These are phyloP conservation scores for Helobdella robusta DNA, from an alignment of 2,888 invertebrate genomes.

Conservation along the genomic window DNA sequence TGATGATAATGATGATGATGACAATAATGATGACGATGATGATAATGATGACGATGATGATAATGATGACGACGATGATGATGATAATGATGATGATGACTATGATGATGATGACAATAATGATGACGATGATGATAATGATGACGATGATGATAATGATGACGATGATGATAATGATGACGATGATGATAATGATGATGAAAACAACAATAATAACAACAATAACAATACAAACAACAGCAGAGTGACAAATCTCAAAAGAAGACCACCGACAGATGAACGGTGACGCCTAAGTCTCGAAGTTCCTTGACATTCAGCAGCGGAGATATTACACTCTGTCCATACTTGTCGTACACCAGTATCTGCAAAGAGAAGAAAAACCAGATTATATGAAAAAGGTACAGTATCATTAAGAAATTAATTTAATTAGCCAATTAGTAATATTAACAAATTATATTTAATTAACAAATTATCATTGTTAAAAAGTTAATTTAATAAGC, in stretches of 20 bases:
- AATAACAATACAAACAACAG: no score
- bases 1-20: conserved; percentile 15
- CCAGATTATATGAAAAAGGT: conserved; percentile 1
- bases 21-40: conserved; percentile 17
- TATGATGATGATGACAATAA: conserved; percentile 11
- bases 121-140: conserved; percentile 20
- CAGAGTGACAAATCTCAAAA: neutral
- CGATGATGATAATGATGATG: conserved; percentile 6
- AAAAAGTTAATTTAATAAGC: no score
- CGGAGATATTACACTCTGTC: conserved; percentile 96
- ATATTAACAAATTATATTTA: neutral
- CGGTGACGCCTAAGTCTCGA: conserved; percentile 86
- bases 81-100: no score
- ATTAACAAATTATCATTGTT: neutral
- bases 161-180: conserved; percentile 15
- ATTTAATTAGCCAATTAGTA: neutral
- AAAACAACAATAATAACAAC: neutral
- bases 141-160: conserved; percentile 18
- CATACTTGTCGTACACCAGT: conserved; percentile 84
- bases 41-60: conserved; percentile 20
- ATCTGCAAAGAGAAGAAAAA: conserved; percentile 60
- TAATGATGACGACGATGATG: conserved; percentile 5
- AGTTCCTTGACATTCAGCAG: conserved; percentile 88
- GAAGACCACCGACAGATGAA: conserved; percentile 68
- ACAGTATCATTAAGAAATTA: neutral